Conservation (phyloP, 2,888 invertebrate genomes). For the Gymnosoma rotundatum region DNA sequence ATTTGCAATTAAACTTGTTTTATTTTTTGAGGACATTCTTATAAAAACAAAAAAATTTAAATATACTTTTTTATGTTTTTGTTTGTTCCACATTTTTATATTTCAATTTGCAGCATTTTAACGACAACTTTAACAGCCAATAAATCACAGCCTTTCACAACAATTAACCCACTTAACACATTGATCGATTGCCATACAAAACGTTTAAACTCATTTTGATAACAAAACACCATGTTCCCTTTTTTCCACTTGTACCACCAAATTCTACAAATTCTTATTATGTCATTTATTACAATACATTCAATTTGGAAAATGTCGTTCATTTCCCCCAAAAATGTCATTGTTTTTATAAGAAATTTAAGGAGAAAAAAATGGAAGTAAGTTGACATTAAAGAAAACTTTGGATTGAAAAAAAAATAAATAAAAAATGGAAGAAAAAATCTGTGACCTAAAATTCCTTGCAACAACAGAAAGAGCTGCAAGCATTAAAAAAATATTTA, state of each 20-base stretch:
- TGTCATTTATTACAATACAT: slow-evolving; percentile 21
- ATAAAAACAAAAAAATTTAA: no score
- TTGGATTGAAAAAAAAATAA: slow-evolving; percentile 24
- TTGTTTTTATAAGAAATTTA: slow-evolving; percentile 36
- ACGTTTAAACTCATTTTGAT: slow-evolving; percentile 5
- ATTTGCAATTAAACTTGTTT: no score
- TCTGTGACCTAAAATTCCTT: slow-evolving; percentile 61
- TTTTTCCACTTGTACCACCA: background rate
- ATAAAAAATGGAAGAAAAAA: slow-evolving; percentile 6
- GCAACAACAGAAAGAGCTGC: slow-evolving; percentile 9
- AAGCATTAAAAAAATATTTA: slow-evolving; percentile 35
- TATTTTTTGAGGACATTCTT: no score
- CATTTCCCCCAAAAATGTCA: slow-evolving; percentile 54
- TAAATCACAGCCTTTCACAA: slow-evolving; percentile 7
- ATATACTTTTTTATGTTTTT: background rate
- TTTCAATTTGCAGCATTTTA: no score
- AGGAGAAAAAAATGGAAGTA: background rate
- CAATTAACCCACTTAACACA: slow-evolving; percentile 35
- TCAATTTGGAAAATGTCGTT: slow-evolving; percentile 34
- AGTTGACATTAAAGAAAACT: slow-evolving; percentile 23
- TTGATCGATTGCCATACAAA: slow-evolving; percentile 28
- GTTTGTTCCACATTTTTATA: background rate
- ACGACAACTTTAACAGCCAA: background rate
- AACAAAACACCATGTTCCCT: background rate
- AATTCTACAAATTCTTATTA: slow-evolving; percentile 23